These are phyloP conservation scores for Carassius carassius DNA, from an alignment of 2,113 vertebrate species.

Conservation along the genomic window DNA sequence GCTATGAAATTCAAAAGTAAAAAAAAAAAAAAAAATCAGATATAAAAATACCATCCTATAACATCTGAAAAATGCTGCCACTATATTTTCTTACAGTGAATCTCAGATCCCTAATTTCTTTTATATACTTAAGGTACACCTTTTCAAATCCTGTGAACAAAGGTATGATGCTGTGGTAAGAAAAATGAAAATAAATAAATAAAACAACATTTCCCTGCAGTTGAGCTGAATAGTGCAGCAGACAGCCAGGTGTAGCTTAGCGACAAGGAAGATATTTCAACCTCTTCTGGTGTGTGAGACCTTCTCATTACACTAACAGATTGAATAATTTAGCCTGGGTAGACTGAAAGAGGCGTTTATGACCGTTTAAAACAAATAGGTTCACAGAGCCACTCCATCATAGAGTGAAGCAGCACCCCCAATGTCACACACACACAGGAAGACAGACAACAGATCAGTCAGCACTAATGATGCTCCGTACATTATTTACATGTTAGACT, in stretches of 20 bases:
- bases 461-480: not conserved
- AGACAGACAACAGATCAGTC: not conserved
- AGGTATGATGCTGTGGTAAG: constrained; percentile 7
- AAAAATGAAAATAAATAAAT: not conserved
- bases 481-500: not conserved
- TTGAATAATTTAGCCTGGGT: constrained; percentile 48
- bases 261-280: constrained; percentile 38
- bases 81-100: not conserved
- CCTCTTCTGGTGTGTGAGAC: constrained; percentile 2
- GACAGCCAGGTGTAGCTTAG: constrained; percentile 12
- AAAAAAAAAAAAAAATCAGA: too few species aligned
- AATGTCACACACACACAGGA: not conserved
- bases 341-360: not conserved
- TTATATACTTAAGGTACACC: not conserved
- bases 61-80: not conserved
- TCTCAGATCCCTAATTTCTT: not conserved
- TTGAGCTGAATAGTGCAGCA: not conserved
- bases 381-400: constrained; percentile 14
- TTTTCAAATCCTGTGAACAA: not conserved
- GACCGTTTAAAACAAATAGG: constrained; percentile 41
- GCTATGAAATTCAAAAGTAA: too few species aligned
- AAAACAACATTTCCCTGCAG: constrained; percentile 23
- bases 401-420: constrained; percentile 6
- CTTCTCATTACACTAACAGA: constrained; percentile 48
- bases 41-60: not conserved